Evolutionary conservation across 1,140 invertebrate genomes (phyloP), one percentile per base, ranked within the genome.

Genomic region (Helicoverpa zea): DNA sequence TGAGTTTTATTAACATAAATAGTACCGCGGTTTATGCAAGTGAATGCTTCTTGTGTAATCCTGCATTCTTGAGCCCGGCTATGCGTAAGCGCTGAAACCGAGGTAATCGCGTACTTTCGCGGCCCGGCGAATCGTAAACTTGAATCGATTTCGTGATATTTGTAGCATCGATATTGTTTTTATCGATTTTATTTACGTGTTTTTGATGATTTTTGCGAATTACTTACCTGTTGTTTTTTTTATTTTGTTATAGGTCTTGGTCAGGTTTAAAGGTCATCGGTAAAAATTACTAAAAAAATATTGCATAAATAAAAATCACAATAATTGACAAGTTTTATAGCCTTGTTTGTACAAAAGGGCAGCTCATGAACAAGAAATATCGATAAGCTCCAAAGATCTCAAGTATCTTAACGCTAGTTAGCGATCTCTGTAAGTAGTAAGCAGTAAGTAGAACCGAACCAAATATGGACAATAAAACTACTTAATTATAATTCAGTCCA

Each of bases 71-170:
- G 85, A 63, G 43, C 78, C 79, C 11, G 52, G 58, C 63, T 84
- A 81, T 83, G 83, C 83, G 85, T 85, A 81, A 79, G 81, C 80
- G 81, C 83, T 86, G 83, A 84, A 84, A 79, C 77, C 47, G 72
- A 79, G 74, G 78, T 72, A 81, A 81, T 68, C 58, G 61, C 59
- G 47, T 66, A 79, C 64, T 59, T 77, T 86, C 61, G 78, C 81
- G 58, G 59, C 61, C 74, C 81, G 58, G 59, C 68, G 80, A 80
- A 81, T 76, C 70, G 81, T 81, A 81, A 83, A 82, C 82, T 83
- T 64, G 73, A 80, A 56, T 51, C 72, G 72, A 83, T 83, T 81
- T 82, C 76, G 78, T 77, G 80, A 72, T 72, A 49, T 59, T 78
- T 56, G 64, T 76, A 70, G 73, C 54, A 61, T 73, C 59, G 64